Percentiles rank a stretch among this genome's conserved stretches.
phyloP scores from a whole-genome alignment of 2,797 vertebrate species.

The Clarias laeviceps region DNA sequence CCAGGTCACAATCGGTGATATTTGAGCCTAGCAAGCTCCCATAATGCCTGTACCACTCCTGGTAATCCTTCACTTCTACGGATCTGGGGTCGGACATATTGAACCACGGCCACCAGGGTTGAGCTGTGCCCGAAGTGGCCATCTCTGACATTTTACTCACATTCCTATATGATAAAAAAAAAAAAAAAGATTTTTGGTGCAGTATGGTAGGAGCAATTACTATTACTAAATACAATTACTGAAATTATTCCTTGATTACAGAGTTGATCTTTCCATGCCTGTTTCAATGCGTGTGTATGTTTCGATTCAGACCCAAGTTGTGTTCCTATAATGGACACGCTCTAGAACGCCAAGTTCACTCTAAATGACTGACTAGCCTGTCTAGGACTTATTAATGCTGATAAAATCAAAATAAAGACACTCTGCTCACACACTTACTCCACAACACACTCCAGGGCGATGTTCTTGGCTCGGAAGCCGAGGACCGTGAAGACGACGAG shows the following conservation, averaged over 20 bases:
- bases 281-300: no score
- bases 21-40: conserved; percentile 62
- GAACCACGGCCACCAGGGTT: conserved; percentile 66
- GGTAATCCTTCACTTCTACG: conserved; percentile 74
- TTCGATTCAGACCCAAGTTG: no score
- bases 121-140: conserved; percentile 50
- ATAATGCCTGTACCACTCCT: conserved; percentile 72
- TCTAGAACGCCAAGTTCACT: no score
- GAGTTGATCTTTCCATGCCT: no score
- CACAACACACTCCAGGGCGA: conserved; percentile 84
- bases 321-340: no score
- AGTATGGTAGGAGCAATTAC: no score
- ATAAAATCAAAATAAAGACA: conserved; percentile 20
- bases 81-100: conserved; percentile 69
- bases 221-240: no score
- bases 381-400: no score
- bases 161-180: conserved; percentile 65
- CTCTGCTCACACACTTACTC: conserved; percentile 63
- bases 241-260: no score
- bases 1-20: conserved; percentile 75
- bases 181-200: no score
- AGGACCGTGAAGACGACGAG: conserved; percentile 95
- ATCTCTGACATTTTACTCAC: conserved; percentile 64
- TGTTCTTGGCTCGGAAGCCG: conserved; percentile 94
- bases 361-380: no score